These are phyloP conservation scores for Exocentrus adspersus DNA, from an alignment of 2,888 invertebrate genomes.

Conservation along the genomic window DNA sequence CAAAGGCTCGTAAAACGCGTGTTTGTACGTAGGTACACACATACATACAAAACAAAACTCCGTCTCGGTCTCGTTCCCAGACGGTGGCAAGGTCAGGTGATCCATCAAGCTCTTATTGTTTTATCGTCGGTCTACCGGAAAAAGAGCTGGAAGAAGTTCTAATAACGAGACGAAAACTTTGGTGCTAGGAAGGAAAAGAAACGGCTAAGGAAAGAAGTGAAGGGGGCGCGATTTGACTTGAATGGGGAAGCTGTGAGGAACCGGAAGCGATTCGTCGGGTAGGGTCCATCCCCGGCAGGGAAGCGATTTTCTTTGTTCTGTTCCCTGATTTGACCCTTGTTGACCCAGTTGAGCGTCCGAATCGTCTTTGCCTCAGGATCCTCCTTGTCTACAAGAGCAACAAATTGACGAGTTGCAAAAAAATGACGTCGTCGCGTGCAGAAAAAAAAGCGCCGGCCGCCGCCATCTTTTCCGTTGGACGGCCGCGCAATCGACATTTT, in stretches of 20 bases:
- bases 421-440: neutral
- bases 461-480: neutral
- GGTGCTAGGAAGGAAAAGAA: neutral
- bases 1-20: slow-evolving; percentile 24
- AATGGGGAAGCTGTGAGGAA: neutral
- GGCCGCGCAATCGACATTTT: slow-evolving; percentile 10
- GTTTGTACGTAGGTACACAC: too few species aligned
- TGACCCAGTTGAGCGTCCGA: neutral
- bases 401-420: too few species aligned
- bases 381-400: too few species aligned
- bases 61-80: slow-evolving; percentile 19
- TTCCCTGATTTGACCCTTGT: neutral
- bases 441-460: neutral
- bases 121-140: neutral
- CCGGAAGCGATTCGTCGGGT: slow-evolving; percentile 9
- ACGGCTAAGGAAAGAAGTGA: too few species aligned
- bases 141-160: too few species aligned
- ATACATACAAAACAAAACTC: slow-evolving; percentile 17
- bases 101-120: neutral
- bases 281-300: slow-evolving; percentile 7
- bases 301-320: neutral
- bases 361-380: neutral
- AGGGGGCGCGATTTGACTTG: neutral
- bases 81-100: slow-evolving; percentile 1
- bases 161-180: too few species aligned